Base-by-base conservation (phyloP, 2,888 invertebrate genomes). In the Rhogogaster chlorosoma region DNA sequence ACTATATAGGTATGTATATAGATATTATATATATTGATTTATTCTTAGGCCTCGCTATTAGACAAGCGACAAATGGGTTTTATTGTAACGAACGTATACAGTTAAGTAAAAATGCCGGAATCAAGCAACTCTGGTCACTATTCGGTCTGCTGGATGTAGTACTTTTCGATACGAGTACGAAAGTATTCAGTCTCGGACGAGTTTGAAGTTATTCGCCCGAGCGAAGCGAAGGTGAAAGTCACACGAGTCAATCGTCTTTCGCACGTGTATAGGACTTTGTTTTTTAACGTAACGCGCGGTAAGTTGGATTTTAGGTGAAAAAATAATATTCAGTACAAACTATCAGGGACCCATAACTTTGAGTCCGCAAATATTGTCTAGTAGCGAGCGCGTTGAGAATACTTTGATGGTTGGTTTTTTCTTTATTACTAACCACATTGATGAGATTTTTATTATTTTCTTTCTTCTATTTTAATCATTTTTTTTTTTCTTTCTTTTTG, bases 1-100 rank as follows among this genome's bases (percentile, higher is more conserved):
- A 45, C 67, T 83, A 36, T 83, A 36, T 73, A 73, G 83, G 83
- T 83, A 83, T 83, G 83, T 83, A 83, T 83, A 18, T 29, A 53
- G 9, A n/a, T 29, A 53, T 70, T n/a, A 26, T 36, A 36, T 32
- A 18, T 73, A 42, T 77, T 77, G 12, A 49, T 26, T 53, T 49
- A 53, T 77, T 77, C 18, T 32, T 3, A 49, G 5, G 10, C n/a
- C 71, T 42, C 71, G 71, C 42, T 73, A 26, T 73, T 22, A n/a
- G 38, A 73, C n/a, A 53, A n/a, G 2, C 7, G 7, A n/a, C 6
- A 53, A n/a, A 53, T 53, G n/a, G 1, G n/a, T 53, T 53, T n/a
- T n/a, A 53, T 53, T 2, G 1, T 7, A n/a, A 53, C 6, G 1
- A n/a, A 53, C 5, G n/a, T n/a, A n/a, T 53, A n/a, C n/a, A 53